Conservation (phyloP, 2,888 invertebrate species). For the Campopleginae sp. region DNA sequence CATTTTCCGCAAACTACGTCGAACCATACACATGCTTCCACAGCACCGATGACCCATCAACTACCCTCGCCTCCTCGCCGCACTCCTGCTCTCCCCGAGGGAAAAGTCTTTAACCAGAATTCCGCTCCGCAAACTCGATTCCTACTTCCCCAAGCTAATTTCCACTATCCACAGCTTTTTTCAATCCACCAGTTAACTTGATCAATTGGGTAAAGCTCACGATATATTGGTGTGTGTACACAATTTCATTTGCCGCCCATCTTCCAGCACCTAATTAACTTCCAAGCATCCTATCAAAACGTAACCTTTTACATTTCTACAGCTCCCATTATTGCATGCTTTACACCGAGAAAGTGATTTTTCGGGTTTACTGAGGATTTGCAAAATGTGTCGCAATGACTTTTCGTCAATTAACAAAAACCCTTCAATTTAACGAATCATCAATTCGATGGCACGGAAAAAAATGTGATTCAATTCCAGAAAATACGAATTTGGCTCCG, state of each 20-base stretch:
- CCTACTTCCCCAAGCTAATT: constrained; percentile 48
- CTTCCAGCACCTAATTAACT: constrained; percentile 15
- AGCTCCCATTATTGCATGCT: not conserved
- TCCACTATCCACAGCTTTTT: constrained; percentile 30
- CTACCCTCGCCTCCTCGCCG: not conserved
- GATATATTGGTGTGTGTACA: not conserved
- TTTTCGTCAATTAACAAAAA: not conserved
- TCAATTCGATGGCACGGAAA: not conserved
- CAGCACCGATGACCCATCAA: constrained; percentile 46
- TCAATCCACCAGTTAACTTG: constrained; percentile 21
- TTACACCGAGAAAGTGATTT: not conserved
- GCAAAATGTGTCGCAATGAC: not conserved
- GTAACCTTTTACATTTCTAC: not conserved
- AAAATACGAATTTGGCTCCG: no score
- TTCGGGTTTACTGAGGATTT: not conserved
- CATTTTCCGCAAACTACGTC: constrained; percentile 32
- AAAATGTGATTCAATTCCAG: not conserved
- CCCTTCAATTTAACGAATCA: not conserved
- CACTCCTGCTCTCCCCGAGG: constrained; percentile 27
- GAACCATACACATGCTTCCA: not conserved
- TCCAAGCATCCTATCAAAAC: not conserved
- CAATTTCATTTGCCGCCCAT: constrained; percentile 12
- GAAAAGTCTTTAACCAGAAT: constrained; percentile 59
- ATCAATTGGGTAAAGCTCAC: constrained; percentile 25
- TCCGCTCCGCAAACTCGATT: constrained; percentile 61